Evolutionary conservation across 2,888 invertebrate species (phyloP).

Genomic region (Pseudococcus jackbeardsleyi): DNA sequence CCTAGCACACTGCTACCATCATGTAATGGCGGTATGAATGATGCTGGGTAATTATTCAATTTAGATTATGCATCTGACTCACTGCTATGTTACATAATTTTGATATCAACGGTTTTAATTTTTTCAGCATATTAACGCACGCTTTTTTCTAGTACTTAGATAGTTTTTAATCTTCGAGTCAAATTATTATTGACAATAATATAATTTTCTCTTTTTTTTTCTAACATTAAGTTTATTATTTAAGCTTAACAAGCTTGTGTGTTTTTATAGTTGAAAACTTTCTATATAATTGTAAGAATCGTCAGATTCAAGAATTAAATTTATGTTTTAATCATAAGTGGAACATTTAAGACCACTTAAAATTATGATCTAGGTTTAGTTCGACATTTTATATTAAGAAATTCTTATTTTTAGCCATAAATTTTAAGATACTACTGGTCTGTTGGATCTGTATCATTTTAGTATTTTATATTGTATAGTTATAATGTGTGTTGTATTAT

Average conservation of each 20-base stretch:
- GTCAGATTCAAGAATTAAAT: conserved; percentile 24
- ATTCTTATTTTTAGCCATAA: neutral
- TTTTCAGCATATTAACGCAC: neutral
- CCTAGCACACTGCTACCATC: conserved; percentile 6
- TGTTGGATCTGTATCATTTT: conserved; percentile 27
- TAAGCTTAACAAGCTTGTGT: conserved; percentile 52
- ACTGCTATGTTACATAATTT: neutral
- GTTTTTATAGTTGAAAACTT: conserved; percentile 52
- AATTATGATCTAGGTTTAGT: conserved; percentile 45
- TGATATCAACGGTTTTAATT: conserved; percentile 21
- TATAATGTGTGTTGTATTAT: neutral
- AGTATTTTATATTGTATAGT: conserved; percentile 7
- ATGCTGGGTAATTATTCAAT: conserved; percentile 40
- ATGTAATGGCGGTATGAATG: conserved; percentile 29
- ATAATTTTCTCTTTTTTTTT: neutral
- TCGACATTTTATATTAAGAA: neutral
- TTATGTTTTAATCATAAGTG: conserved; percentile 36
- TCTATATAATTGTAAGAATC: conserved; percentile 51
- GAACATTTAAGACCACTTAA: conserved; percentile 31
- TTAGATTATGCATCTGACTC: conserved; percentile 10
- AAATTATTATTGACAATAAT: conserved; percentile 22
- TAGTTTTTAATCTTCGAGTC: conserved; percentile 12
- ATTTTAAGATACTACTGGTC: conserved; percentile 3
- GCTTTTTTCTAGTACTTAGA: conserved; percentile 9
- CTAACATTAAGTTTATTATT: conserved; percentile 37